phyloP scores from a whole-genome alignment of 2,797 vertebrate species.

The Neosilurus hyrtlii region DNA sequence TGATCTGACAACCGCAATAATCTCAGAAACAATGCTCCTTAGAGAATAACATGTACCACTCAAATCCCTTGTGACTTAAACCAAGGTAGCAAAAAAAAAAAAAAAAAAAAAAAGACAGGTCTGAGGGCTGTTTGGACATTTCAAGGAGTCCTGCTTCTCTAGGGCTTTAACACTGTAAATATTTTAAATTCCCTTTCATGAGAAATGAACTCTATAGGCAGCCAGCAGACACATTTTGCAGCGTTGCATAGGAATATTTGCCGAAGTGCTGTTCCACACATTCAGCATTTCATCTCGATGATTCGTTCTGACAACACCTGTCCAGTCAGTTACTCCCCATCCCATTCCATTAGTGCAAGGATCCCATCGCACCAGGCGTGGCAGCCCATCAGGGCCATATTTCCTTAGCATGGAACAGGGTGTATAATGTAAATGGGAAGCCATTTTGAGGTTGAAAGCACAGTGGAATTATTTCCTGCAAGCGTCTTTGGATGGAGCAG shows the following conservation, averaged over 20 bases:
- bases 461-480: conserved; percentile 31
- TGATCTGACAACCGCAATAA: neutral
- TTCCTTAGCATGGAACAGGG: conserved; percentile 10
- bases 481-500: conserved; percentile 24
- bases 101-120: neutral
- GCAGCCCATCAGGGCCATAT: conserved; percentile 24
- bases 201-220: conserved; percentile 12
- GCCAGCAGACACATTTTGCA: neutral
- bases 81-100: neutral
- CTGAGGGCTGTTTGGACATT: neutral
- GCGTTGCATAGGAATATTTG: neutral
- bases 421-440: conserved; percentile 40
- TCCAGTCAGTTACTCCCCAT: conserved; percentile 25
- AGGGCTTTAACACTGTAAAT: conserved; percentile 8
- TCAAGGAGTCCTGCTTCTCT: conserved; percentile 18
- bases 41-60: neutral
- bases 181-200: conserved; percentile 11
- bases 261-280: neutral
- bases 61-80: conserved; percentile 6
- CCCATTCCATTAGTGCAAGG: conserved; percentile 26
- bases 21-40: neutral
- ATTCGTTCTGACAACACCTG: conserved; percentile 39
- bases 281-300: conserved; percentile 30
- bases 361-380: conserved; percentile 19
- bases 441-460: conserved; percentile 36